Evolutionary conservation across 2,797 vertebrate genomes (phyloP), one percentile per base, ranked within the genome.

Genomic region (Oryzias dopingdopingensis): DNA sequence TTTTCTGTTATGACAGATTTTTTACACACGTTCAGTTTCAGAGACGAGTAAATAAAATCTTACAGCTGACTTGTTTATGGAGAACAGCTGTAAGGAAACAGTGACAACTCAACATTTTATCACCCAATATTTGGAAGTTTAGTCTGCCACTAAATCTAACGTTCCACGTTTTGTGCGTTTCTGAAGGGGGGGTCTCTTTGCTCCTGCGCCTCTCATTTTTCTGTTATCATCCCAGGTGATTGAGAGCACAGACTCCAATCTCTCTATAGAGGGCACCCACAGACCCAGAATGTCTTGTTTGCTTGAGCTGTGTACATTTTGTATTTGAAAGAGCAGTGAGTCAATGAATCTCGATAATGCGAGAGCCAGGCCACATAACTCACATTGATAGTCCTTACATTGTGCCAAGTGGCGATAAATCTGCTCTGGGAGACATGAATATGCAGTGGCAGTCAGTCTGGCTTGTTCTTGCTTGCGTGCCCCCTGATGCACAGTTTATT

Each of bases 221-320:
- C 79, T 76, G 72, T 76, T 82, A 76, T 84, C 80, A 86, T 72
- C 72, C 49, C 40, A 68, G 72, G 72, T 88, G 70, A 83, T 85
- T 50, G 37, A 80, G 86, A 91, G 92, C 88, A 88, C 52, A 74
- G 68, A 80, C 66, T 82, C 53, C 84, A 80, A 83, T 75, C 82
- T 91, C 91, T 95, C 94, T 71, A 94, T 85, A 94, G 94, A 95
- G 94, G 93, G 94, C 93, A 93, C 92, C 92, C 92, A 90, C 91
- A 91, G 59, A 92, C 90, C 88, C 94, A 78, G 80, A 93, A 95
- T 92, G 89, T 87, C 74, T 88, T 90, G 79, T 89, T 90, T 88
- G 72, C 90, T 81, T 73, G 82, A 83, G 79, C 80, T 85, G 82
- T 72, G 84, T 65, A 62, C 57, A 51, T 89, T 90, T 83, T 84